These are phyloP conservation scores for Psittacula derbiana DNA, from an alignment of 2,797 vertebrate species.

Conservation along the genomic window DNA sequence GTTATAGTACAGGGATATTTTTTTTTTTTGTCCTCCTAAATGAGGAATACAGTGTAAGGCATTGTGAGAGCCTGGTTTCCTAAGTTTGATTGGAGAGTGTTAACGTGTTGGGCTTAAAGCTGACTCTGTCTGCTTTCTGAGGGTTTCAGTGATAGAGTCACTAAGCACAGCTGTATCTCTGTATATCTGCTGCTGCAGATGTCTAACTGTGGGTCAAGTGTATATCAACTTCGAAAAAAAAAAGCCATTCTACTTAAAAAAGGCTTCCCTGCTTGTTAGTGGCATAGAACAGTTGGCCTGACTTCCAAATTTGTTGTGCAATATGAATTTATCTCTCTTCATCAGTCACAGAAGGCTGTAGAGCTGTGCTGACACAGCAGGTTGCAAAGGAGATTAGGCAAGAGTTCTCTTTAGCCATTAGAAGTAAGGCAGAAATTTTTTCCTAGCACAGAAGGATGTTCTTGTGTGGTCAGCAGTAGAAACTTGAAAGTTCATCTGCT, in stretches of 20 bases:
- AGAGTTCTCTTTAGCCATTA: neutral
- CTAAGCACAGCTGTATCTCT: neutral
- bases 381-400: neutral
- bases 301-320: neutral
- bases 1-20: neutral
- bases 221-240: neutral
- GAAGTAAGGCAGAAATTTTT: neutral
- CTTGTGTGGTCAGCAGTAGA: neutral
- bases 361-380: neutral
- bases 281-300: neutral
- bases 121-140: neutral
- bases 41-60: neutral
- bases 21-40: neutral
- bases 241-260: neutral
- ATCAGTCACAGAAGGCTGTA: neutral
- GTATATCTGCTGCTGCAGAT: neutral
- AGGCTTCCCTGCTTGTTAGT: neutral
- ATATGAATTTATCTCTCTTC: neutral
- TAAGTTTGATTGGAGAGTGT: rapidly evolving
- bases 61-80: neutral
- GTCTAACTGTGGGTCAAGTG: neutral
- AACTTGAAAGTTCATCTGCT: neutral
- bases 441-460: neutral
- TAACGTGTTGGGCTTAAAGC: neutral
- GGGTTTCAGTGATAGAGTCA: neutral